These are phyloP conservation scores for Vultur gryphus DNA, from an alignment of 2,797 vertebrate genomes.

Conservation along the genomic window DNA sequence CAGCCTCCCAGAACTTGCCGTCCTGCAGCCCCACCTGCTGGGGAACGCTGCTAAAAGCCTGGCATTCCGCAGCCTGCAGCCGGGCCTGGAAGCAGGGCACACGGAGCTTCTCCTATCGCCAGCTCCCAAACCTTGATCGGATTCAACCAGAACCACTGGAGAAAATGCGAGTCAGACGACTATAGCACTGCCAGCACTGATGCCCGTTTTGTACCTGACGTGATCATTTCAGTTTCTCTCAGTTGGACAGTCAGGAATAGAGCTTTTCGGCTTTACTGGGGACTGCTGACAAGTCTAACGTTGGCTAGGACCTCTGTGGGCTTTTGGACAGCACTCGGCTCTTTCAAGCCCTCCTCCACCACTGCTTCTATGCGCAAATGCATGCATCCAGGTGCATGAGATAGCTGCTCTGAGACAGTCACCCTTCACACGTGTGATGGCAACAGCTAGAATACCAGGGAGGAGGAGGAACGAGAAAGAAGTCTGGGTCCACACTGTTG, in stretches of 20 bases:
- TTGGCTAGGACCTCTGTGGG: background rate
- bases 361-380: background rate
- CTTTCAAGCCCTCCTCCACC: background rate
- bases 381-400: background rate
- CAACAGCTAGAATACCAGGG: background rate
- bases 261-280: background rate
- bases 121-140: background rate
- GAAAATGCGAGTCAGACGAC: background rate
- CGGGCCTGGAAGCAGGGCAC: background rate
- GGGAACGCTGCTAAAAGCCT: background rate
- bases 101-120: rapidly evolving
- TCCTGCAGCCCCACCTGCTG: conserved; percentile 35
- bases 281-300: background rate
- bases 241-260: rapidly evolving
- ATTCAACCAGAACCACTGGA: background rate
- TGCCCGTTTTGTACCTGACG: background rate
- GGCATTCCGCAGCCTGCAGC: background rate
- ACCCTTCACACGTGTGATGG: background rate
- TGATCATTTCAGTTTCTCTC: background rate
- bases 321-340: background rate
- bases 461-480: background rate
- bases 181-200: background rate
- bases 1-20: background rate
- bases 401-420: background rate
- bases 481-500: background rate